These are phyloP conservation scores for Oryzias javanicus DNA, from an alignment of 2,113 vertebrate species.

Conservation along the genomic window DNA sequence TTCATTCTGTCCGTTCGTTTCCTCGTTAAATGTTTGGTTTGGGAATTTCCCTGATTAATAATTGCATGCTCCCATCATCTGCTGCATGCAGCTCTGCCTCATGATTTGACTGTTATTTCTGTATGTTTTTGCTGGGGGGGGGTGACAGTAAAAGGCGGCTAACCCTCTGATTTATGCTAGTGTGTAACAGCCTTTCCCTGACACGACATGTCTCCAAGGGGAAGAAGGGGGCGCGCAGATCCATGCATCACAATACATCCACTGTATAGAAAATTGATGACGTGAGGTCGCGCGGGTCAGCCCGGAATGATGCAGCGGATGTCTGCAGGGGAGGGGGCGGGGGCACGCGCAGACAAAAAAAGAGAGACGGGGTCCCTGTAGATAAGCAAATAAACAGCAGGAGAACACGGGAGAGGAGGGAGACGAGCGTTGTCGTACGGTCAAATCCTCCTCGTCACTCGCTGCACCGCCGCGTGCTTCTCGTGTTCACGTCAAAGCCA, in stretches of 20 bases:
- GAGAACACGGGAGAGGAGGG: not conserved
- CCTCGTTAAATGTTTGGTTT: constrained; percentile 11
- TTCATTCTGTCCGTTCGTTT: constrained; percentile 1
- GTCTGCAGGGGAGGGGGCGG: constrained; percentile 2
- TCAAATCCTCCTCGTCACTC: constrained; percentile 53
- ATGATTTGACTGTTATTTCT: constrained; percentile 18
- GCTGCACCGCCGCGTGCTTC: constrained; percentile 31
- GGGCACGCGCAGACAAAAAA: constrained; percentile 17
- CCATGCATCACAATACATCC: constrained; percentile 56
- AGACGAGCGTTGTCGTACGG: constrained; percentile 38
- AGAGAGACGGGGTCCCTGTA: constrained; percentile 5
- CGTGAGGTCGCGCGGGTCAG: constrained; percentile 60
- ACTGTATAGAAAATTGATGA: constrained; percentile 58
- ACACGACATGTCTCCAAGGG: constrained; percentile 11
- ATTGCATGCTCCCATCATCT: constrained; percentile 54
- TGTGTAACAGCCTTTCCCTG: constrained; percentile 22
- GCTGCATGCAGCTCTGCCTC: constrained; percentile 24
- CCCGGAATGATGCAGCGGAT: constrained; percentile 38
- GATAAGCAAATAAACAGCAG: not conserved
- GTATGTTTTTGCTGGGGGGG: constrained; percentile 45
- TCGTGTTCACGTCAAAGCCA: constrained; percentile 56
- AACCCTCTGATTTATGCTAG: constrained; percentile 42
- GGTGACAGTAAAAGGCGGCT: constrained; percentile 42
- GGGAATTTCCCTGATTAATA: constrained; percentile 22
- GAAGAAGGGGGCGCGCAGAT: not conserved